Evolutionary conservation across 1,140 invertebrate genomes (phyloP), one percentile per base, ranked within the genome.

Genomic region (Tetraneura akinire): DNA sequence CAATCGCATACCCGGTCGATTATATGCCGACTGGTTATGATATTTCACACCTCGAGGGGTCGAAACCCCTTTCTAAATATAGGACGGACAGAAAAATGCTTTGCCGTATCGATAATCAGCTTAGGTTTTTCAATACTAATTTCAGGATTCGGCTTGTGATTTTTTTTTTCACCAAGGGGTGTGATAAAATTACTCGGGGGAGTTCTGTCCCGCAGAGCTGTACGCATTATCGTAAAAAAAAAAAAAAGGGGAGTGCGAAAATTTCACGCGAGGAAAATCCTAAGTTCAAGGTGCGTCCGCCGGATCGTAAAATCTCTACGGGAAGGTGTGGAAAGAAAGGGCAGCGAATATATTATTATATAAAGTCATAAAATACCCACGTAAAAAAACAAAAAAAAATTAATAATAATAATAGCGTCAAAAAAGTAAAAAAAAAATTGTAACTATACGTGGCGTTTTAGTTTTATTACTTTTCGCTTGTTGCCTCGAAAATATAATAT

Each of bases 41-140:
- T 78, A 78, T 60, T 78, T 78, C 53, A 76, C 73, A 78, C 74
- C 74, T 78, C 37, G 53, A 78, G 37, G 51, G 74, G 53, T 47
- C 71, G n/a, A 57, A 57, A 76, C 29, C 71, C 71, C 29, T 57
- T 74, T 76, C 68, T 57, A 57, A 76, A 76, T 55, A 42, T 55
- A 42, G 32, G 37, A 78, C 53, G 26, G 74, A 57, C 53, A 18
- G 53, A 78, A 78, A 78, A 78, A 78, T 57, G 55, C 13, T 18
- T n/a, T 21, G 71, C 10, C 55, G 21, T 45, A 62, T 47, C 53
- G 29, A 62, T 78, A 78, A 78, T 78, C 74, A 78, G 74, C 74
- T 78, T 78, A 78, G 32, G 55, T 62, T 62, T 78, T 78, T 45
- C 55, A 62, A 60, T 78, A 78, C 53, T 60, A 60, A 78, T 78